Evolutionary conservation across 2,888 invertebrate genomes (phyloP), one percentile per base, ranked within the genome.

Genomic region (Saturnia pavonia): DNA sequence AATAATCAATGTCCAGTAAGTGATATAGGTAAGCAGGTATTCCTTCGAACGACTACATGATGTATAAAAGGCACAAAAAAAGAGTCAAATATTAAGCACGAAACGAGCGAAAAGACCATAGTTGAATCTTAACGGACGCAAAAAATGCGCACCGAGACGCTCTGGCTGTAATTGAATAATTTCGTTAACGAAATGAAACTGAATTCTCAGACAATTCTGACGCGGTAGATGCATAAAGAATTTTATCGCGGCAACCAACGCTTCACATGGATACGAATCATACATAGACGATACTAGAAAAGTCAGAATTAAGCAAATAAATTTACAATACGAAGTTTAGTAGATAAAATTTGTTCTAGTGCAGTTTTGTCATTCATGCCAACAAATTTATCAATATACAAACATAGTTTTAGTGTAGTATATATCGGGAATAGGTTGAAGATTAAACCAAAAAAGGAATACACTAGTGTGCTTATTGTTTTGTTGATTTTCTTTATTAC

Each of bases 131-230:
- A 73, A 70, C 71, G 72, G 73, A 69, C 69, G 72, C 70, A 70
- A 72, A 71, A 71, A 74, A 74, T 72, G 73, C 71, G 73, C 74
- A 73, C 40, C 74, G 74, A 73, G 76, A 80, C 75, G 78, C 79
- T 79, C 72, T 75, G 78, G 81, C 80, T 83, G 82, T 90, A 91
- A 91, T 91, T 89, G 88, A 91, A 91, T 91, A 88, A 91, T 91
- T 91, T 89, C 87, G 89, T 88, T 91, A 91, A 85, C 88, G 88
- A 88, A 91, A 91, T 91, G 89, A 91, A 90, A 90, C 88, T 85
- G 88, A 85, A 88, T 87, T 85, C 86, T 84, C 86, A 83, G 87
- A 86, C 85, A 85, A 86, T 88, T 87, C 84, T 82, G 77, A 82
- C 80, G 80, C 82, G 85, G 82, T 82, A 85, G 86, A 83, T 89